A percentile compares a stretch with the other conserved stretches of the same genome.
phyloP scores from a whole-genome alignment of 2,888 invertebrate genomes.

The Pseudococcus viburni region DNA sequence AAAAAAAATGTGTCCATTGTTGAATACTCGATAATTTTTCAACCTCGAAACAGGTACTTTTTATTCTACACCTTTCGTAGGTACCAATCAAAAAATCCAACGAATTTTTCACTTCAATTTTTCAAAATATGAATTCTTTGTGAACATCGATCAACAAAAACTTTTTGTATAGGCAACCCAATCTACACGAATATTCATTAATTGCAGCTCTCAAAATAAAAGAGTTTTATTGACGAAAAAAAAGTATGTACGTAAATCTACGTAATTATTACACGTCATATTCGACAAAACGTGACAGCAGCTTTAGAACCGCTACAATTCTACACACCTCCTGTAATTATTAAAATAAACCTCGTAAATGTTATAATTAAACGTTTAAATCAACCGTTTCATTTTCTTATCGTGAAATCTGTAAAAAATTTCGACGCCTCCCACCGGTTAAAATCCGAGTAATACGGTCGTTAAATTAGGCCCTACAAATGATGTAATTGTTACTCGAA shows the following conservation, averaged over 20 bases:
- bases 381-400: slow-evolving; percentile 21
- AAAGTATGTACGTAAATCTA: neutral
- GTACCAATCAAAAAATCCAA: neutral
- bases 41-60: neutral
- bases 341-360: slow-evolving; percentile 2
- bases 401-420: neutral
- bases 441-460: neutral
- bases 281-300: too few species aligned
- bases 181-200: too few species aligned
- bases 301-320: neutral
- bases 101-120: neutral
- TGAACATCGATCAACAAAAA: too few species aligned
- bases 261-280: too few species aligned
- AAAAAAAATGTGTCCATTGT: neutral
- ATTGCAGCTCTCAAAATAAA: too few species aligned
- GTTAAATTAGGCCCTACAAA: slow-evolving; percentile 5
- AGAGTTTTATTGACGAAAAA: neutral
- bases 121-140: neutral
- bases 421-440: slow-evolving; percentile 10
- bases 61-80: neutral
- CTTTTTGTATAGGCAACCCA: too few species aligned
- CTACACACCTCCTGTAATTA: neutral
- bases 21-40: neutral
- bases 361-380: slow-evolving; percentile 5
- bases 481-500: slow-evolving; percentile 56